phyloP scores from a whole-genome alignment of 2,113 vertebrate species.

The Toxotes chatareus region DNA sequence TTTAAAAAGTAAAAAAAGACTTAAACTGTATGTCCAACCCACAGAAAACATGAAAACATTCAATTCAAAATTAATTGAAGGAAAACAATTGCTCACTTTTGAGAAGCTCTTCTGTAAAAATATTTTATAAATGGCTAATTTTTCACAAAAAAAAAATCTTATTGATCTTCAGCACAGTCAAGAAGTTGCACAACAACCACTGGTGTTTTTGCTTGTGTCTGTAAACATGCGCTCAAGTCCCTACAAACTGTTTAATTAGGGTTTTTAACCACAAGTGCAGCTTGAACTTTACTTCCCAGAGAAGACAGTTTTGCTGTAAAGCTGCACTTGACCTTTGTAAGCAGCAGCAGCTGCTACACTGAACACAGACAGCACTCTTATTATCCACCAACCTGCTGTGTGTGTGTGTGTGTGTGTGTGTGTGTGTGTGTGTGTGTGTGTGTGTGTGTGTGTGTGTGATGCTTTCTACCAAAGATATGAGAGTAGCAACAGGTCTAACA shows the following conservation, averaged over 20 bases:
- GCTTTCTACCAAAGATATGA: not conserved
- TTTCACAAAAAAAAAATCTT: not conserved
- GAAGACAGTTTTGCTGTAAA: not conserved
- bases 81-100: not conserved
- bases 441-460: not conserved
- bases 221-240: not conserved
- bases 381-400: not conserved
- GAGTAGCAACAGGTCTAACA: no score
- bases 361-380: not conserved
- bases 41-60: not conserved
- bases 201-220: not conserved
- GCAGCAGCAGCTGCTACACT: not conserved
- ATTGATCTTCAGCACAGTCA: not conserved
- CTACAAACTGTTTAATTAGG: not conserved
- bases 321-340: slow-evolving; percentile 1
- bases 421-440: not conserved
- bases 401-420: not conserved
- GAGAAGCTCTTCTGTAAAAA: not conserved
- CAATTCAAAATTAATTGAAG: no score
- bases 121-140: not conserved
- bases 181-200: not conserved
- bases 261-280: not conserved
- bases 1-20: not conserved
- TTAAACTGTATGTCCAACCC: no score
- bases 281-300: not conserved